phyloP scores from a whole-genome alignment of 2,888 invertebrate genomes.

The Allygus modestus region DNA sequence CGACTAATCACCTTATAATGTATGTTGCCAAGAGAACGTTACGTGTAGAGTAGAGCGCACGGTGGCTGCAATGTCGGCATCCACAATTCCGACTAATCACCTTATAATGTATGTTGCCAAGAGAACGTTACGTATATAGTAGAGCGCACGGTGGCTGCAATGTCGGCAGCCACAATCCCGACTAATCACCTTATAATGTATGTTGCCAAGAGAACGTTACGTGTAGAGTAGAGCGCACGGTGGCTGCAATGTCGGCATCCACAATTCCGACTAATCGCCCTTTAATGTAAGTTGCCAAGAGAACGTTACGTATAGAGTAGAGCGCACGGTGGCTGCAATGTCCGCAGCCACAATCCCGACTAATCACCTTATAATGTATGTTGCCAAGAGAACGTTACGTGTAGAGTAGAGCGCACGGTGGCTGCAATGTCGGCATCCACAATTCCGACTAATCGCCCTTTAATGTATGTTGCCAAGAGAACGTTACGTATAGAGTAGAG shows the following conservation, averaged over 20 bases:
- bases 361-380: conserved; percentile 63
- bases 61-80: neutral
- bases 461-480: neutral
- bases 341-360: conserved; percentile 39
- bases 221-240: neutral
- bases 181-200: too few relatives aligned
- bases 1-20: too few relatives aligned
- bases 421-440: neutral
- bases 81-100: too few relatives aligned
- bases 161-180: too few relatives aligned
- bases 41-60: neutral
- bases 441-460: neutral
- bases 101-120: neutral
- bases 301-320: neutral
- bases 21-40: neutral
- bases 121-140: neutral
- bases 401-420: neutral
- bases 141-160: neutral
- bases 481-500: neutral
- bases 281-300: neutral
- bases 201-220: neutral
- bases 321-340: conserved; percentile 13
- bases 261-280: neutral
- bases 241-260: neutral
- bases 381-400: conserved; percentile 12